These are phyloP conservation scores for Tethya wilhelma DNA, from an alignment of 37 sponge, comb jelly and placozoan genomes.

Conservation along the genomic window DNA sequence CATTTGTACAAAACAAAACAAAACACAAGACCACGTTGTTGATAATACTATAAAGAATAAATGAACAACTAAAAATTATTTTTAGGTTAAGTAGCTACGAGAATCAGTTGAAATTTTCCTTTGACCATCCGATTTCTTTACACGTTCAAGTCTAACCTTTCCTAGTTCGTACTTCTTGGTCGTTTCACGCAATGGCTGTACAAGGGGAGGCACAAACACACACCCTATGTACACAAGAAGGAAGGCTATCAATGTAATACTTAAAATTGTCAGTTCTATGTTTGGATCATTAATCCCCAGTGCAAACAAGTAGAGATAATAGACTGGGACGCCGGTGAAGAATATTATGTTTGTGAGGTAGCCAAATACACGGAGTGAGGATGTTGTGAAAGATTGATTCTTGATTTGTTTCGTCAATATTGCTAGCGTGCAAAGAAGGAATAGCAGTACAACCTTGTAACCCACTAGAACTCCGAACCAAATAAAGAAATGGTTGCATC, in stretches of 20 bases:
- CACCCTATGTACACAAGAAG: background rate
- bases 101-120: too few species aligned
- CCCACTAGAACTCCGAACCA: background rate
- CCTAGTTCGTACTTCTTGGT: too few species aligned
- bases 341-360: background rate
- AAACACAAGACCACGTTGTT: too few species aligned
- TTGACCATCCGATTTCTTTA: too few species aligned
- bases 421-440: background rate
- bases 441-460: background rate
- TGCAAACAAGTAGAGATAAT: background rate
- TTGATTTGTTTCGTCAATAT: background rate
- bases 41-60: too few species aligned
- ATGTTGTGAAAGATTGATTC: conserved; percentile 1
- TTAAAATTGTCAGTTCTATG: background rate
- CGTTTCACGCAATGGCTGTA: too few species aligned
- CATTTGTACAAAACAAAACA: too few species aligned
- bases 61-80: too few species aligned
- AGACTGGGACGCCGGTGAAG: background rate
- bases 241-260: background rate
- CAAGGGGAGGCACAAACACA: conserved; percentile 23
- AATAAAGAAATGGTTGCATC: background rate
- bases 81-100: too few species aligned
- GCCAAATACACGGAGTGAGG: background rate
- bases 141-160: too few species aligned
- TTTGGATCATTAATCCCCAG: background rate